These are phyloP conservation scores for Apodemia zela DNA, from an alignment of 2,888 invertebrate genomes.

Conservation along the genomic window DNA sequence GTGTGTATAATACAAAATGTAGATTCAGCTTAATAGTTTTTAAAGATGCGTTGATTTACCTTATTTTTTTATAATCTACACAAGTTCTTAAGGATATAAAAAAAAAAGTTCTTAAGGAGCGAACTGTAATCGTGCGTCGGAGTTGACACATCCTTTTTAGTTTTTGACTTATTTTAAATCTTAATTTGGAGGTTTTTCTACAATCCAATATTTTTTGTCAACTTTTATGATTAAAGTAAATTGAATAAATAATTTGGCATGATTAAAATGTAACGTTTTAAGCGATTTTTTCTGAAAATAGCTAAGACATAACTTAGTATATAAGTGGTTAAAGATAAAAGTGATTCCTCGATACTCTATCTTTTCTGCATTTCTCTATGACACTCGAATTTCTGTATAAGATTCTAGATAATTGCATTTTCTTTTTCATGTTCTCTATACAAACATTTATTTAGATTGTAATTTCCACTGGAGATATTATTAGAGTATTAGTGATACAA, in stretches of 20 bases:
- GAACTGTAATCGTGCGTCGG: too few species aligned
- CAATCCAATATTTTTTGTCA: too few species aligned
- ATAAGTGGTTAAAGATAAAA: constrained; percentile 40
- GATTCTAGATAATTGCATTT: constrained; percentile 32
- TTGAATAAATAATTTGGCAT: constrained; percentile 11
- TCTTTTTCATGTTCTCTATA: constrained; percentile 25
- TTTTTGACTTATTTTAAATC: too few species aligned
- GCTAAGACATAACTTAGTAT: constrained; percentile 45
- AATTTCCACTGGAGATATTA: constrained; percentile 14
- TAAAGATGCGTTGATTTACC: too few species aligned
- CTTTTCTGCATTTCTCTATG: constrained; percentile 38
- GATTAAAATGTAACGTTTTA: constrained; percentile 4
- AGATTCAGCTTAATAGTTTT: too few species aligned
- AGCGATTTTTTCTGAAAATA: constrained; percentile 29
- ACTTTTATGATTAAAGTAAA: too few species aligned
- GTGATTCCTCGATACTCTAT: constrained; percentile 38
- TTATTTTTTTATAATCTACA: too few species aligned
- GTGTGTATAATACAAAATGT: too few species aligned
- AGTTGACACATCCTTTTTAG: too few species aligned
- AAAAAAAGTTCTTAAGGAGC: too few species aligned
- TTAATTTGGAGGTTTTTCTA: too few species aligned
- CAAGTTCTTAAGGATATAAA: too few species aligned
- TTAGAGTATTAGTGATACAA: constrained; percentile 9
- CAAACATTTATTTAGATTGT: constrained; percentile 21
- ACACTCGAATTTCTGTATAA: constrained; percentile 28